Evolutionary conservation across 1,140 invertebrate genomes (phyloP).

Genomic region (Tetranychus cinnabarinus): DNA sequence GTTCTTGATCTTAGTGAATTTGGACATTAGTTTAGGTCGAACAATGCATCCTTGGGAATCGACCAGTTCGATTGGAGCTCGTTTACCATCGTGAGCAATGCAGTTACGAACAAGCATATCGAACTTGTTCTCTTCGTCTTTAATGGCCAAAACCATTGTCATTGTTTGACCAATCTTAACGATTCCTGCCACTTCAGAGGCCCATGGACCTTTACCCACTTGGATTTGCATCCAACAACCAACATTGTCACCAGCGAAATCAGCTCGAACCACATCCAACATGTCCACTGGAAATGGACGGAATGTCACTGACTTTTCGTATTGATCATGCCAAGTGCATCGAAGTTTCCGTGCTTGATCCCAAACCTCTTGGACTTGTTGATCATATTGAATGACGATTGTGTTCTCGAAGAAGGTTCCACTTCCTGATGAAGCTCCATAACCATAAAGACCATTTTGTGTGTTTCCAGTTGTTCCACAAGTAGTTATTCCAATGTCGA

Average conservation of each 20-base stretch:
- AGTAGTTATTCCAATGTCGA: constrained; percentile 70
- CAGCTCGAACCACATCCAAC: constrained; percentile 71
- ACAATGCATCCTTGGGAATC: constrained; percentile 76
- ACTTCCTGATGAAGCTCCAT: constrained; percentile 43
- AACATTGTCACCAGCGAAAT: constrained; percentile 82
- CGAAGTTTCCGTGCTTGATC: constrained; percentile 73
- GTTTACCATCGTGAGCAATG: constrained; percentile 75
- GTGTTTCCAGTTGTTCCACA: constrained; percentile 56
- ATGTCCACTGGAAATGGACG: constrained; percentile 82
- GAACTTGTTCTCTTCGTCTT: constrained; percentile 84
- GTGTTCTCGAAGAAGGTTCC: constrained; percentile 86
- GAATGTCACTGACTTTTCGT: constrained; percentile 84
- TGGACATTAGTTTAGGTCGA: constrained; percentile 68
- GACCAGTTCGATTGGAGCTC: constrained; percentile 70
- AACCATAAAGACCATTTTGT: constrained; percentile 9
- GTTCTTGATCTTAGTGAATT: constrained; percentile 87
- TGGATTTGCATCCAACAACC: constrained; percentile 34
- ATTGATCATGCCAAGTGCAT: constrained; percentile 86
- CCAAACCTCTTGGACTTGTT: constrained; percentile 73
- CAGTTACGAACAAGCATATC: constrained; percentile 83
- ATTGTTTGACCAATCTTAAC: constrained; percentile 86
- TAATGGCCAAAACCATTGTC: constrained; percentile 84
- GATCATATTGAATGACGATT: constrained; percentile 77
- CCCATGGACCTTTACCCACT: constrained; percentile 78
- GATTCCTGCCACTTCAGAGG: constrained; percentile 74